Evolutionary conservation across 23 tunicate genomes (phyloP).

Genomic region (Halocynthia aurantium): DNA sequence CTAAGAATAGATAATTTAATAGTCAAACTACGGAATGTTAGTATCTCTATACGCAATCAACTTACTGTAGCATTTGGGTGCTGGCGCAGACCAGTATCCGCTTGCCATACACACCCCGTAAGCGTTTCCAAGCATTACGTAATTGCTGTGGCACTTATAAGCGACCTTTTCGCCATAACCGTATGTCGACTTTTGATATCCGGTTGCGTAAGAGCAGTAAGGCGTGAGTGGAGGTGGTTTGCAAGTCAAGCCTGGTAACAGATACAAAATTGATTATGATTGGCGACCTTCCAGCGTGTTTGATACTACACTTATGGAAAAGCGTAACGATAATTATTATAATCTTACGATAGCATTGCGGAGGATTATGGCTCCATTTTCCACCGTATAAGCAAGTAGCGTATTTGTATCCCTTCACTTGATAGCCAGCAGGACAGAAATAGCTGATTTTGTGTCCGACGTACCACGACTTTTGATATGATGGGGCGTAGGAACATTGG

Average conservation of each 20-base stretch:
- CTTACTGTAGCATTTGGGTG: slow-evolving; percentile 20
- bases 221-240: slow-evolving; percentile 6
- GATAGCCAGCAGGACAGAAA: slow-evolving; percentile 13
- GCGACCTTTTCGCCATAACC: slow-evolving; percentile 6
- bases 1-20: too few species aligned
- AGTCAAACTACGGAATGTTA: too few species aligned
- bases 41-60: background rate
- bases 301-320: too few species aligned
- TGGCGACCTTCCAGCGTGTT: too few species aligned
- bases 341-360: slow-evolving; percentile 13
- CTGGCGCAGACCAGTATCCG: slow-evolving; percentile 15
- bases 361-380: slow-evolving; percentile 18
- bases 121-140: slow-evolving; percentile 2
- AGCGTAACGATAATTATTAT: background rate
- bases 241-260: background rate
- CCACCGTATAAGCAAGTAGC: slow-evolving; percentile 10
- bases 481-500: slow-evolving; percentile 9
- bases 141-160: slow-evolving; percentile 9
- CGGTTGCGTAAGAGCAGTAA: slow-evolving; percentile 6
- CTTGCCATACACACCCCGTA: background rate
- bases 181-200: background rate
- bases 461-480: slow-evolving; percentile 11
- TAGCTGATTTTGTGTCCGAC: slow-evolving; percentile 15
- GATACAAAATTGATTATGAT: too few species aligned
- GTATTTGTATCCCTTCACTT: slow-evolving; percentile 10